These are phyloP conservation scores for Coleophora flavipennella DNA, from an alignment of 2,888 invertebrate species.

Conservation along the genomic window DNA sequence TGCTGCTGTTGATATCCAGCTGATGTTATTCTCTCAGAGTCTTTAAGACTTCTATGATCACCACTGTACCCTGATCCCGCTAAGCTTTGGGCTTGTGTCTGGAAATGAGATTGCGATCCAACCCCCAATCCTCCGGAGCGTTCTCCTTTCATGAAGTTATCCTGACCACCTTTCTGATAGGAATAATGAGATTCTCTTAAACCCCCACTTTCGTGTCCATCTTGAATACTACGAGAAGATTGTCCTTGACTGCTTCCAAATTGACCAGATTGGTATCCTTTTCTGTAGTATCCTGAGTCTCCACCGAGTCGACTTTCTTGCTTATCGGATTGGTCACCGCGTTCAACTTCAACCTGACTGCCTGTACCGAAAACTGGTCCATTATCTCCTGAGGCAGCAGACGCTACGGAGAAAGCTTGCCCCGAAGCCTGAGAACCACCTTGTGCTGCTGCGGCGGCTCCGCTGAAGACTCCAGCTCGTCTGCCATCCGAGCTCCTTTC, in stretches of 20 bases:
- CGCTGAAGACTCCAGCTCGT: slow-evolving; percentile 39
- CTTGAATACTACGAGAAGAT: neutral
- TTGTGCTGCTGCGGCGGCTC: slow-evolving; percentile 32
- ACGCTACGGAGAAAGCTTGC: slow-evolving; percentile 34
- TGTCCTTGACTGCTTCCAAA: too few relatives aligned
- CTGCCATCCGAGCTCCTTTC: slow-evolving; percentile 27
- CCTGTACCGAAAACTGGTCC: neutral
- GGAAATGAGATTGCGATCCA: slow-evolving; percentile 2
- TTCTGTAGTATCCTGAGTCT: too few relatives aligned
- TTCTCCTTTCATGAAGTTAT: slow-evolving; percentile 2
- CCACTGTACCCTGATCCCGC: neutral
- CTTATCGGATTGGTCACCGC: too few relatives aligned
- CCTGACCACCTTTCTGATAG: slow-evolving; percentile 18
- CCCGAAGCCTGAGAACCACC: slow-evolving; percentile 23
- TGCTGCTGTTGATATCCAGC: neutral
- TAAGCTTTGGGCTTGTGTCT: neutral
- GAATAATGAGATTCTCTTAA: slow-evolving; percentile 28
- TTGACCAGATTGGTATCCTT: too few relatives aligned
- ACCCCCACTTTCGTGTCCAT: slow-evolving; percentile 11
- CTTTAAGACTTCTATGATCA: slow-evolving; percentile 2
- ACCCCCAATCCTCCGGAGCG: neutral
- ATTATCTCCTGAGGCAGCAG: slow-evolving; percentile 18
- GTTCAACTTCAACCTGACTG: neutral
- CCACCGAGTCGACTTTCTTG: too few relatives aligned
- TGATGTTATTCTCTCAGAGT: slow-evolving; percentile 2